Evolutionary conservation across 2,888 invertebrate species (phyloP), one percentile per base, ranked within the genome.

Genomic region (Aphodius granarius): DNA sequence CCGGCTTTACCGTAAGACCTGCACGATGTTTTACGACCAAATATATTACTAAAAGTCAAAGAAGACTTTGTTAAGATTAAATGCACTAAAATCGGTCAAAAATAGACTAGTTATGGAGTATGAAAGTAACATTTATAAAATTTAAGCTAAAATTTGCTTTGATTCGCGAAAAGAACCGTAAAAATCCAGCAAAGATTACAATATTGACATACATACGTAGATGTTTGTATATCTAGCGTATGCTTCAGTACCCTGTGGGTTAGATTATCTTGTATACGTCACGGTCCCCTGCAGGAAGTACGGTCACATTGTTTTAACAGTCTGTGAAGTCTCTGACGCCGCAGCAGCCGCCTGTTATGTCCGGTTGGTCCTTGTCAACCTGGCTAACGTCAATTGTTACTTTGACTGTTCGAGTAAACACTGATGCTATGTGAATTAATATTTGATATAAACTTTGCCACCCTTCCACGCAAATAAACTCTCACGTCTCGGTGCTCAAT

Each of bases 1-100:
- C 83, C 84, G 81, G 80, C 83, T 83, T 83, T 83, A 83, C 84
- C 81, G 80, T 80, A 75, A 13, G 43, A 43, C 43, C 13, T 1
- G 3, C 43, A 79, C 81, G 78, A 79, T 78, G 80, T 81, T 83
- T 83, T 83, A 83, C 81, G 81, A 80, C 79, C 76, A 75, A n/a
- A 80, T 76, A 43, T 79, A 78, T 78, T 80, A 79, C 81, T 81
- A 80, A 81, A 82, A 80, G 78, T 79, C 78, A 78, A 78, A 82
- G 81, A 82, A n/a, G n/a, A n/a, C n/a, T n/a, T n/a, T n/a, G n/a
- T n/a, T n/a, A n/a, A n/a, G n/a, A n/a, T n/a, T n/a, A n/a, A n/a
- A n/a, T n/a, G n/a, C n/a, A n/a, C n/a, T n/a, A n/a, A n/a, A n/a
- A n/a, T n/a, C n/a, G n/a, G n/a, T n/a, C n/a, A n/a, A n/a, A n/a